Conservation (phyloP, 2,888 invertebrate genomes). For the Agriopis leucophaearia region DNA sequence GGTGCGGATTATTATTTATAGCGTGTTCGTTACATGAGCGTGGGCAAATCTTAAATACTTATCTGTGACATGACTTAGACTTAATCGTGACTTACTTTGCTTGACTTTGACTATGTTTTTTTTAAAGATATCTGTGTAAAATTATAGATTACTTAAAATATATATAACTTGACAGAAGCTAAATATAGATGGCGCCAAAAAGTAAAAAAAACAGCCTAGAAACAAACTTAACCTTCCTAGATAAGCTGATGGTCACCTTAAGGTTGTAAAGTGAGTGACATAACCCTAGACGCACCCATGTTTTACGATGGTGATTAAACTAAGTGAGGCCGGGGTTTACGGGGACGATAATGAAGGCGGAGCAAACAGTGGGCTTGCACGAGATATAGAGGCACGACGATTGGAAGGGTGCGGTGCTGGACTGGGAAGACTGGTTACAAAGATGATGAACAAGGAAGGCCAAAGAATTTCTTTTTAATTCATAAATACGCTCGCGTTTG, state of each 20-base stretch:
- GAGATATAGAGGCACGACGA: slow-evolving; percentile 19
- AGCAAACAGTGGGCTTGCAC: slow-evolving; percentile 34
- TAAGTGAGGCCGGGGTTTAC: slow-evolving; percentile 42
- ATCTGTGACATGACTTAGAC: too few relatives aligned
- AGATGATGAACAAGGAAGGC: background rate
- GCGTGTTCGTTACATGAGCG: too few relatives aligned
- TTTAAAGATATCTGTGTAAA: too few relatives aligned
- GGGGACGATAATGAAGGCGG: slow-evolving; percentile 41
- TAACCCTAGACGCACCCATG: slow-evolving; percentile 50
- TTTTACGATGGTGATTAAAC: slow-evolving; percentile 58
- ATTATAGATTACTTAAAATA: too few relatives aligned
- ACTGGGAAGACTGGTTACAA: background rate
- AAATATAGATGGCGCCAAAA: background rate
- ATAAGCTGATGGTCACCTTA: slow-evolving; percentile 28
- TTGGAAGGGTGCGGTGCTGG: slow-evolving; percentile 26
- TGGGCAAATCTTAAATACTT: too few relatives aligned
- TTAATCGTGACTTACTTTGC: too few relatives aligned
- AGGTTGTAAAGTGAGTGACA: slow-evolving; percentile 38
- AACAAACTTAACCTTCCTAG: too few relatives aligned
- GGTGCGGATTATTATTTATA: too few relatives aligned
- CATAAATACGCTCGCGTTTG: too few relatives aligned
- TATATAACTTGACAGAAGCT: too few relatives aligned
- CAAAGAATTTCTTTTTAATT: too few relatives aligned
- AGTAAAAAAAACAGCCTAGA: slow-evolving; percentile 4
- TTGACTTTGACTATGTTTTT: too few relatives aligned